phyloP scores from a whole-genome alignment of 2,888 invertebrate species.

The Eupithecia centaureata region DNA sequence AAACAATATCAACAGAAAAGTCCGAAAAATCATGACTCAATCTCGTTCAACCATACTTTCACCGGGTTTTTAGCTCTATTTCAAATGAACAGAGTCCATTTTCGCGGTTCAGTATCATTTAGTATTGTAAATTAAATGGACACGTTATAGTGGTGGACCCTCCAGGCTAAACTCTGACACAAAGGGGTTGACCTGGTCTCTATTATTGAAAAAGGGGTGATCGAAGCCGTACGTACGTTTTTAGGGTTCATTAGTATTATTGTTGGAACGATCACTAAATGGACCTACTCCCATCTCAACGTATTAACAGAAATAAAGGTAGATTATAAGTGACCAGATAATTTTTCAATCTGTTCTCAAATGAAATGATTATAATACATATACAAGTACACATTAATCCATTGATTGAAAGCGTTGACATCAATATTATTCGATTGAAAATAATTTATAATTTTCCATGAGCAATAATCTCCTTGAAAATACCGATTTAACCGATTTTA shows the following conservation, averaged over 20 bases:
- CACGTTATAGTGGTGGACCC: constrained; percentile 65
- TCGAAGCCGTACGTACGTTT: constrained; percentile 77
- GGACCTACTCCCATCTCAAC: neutral
- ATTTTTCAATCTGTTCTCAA: too few species aligned
- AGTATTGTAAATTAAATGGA: constrained; percentile 74
- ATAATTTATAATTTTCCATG: neutral
- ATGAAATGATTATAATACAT: too few species aligned
- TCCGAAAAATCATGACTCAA: constrained; percentile 44
- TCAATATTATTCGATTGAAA: neutral
- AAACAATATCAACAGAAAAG: constrained; percentile 35
- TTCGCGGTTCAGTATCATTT: neutral
- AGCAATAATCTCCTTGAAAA: too few species aligned
- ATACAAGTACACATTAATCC: too few species aligned
- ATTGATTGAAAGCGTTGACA: neutral
- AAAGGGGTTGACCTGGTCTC: constrained; percentile 66
- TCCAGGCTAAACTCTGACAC: constrained; percentile 59
- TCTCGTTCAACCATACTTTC: constrained; percentile 4
- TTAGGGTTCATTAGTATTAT: constrained; percentile 34
- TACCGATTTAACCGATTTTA: too few species aligned
- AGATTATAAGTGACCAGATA: too few species aligned
- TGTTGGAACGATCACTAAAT: neutral
- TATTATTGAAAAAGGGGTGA: constrained; percentile 81
- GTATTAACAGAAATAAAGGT: too few species aligned
- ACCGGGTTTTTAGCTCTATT: constrained; percentile 52
- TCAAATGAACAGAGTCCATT: constrained; percentile 37